A percentile compares a stretch with the other conserved stretches of the same genome.
phyloP scores from a whole-genome alignment of 2,888 invertebrate genomes.

The Caenorhabditis parvicauda region DNA sequence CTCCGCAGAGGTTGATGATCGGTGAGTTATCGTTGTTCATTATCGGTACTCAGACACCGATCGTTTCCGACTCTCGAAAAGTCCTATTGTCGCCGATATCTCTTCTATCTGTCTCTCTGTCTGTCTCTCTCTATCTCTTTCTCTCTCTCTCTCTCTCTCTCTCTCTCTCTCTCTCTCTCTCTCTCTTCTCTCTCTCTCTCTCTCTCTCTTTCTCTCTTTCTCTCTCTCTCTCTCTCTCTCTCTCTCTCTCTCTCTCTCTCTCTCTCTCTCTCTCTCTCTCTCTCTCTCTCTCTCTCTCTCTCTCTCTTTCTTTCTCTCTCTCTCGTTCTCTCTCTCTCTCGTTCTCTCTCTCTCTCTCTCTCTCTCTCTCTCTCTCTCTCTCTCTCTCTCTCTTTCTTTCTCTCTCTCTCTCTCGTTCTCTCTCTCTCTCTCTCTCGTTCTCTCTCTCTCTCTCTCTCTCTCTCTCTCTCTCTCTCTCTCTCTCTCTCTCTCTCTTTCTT shows the following conservation, averaged over 20 bases:
- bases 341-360: conserved; percentile 3
- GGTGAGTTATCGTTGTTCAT: too few relatives aligned
- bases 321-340: conserved; percentile 7
- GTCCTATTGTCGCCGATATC: background rate
- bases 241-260: conserved; percentile 5
- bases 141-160: background rate
- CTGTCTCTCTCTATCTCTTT: background rate
- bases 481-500: background rate
- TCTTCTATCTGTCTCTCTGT: conserved; percentile 1
- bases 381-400: conserved; percentile 4
- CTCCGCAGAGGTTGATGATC: too few relatives aligned
- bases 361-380: conserved; percentile 4
- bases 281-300: background rate
- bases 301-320: conserved; percentile 6
- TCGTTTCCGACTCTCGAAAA: too few relatives aligned
- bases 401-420: conserved; percentile 7
- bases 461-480: conserved; percentile 6
- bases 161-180: conserved; percentile 7
- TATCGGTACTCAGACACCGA: too few relatives aligned
- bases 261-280: background rate
- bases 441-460: conserved; percentile 3
- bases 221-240: conserved; percentile 1
- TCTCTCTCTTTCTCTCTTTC: background rate
- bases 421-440: conserved; percentile 5
- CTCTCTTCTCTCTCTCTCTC: background rate